Evolutionary conservation across 1,140 invertebrate genomes (phyloP).

Genomic region (Anastrepha ludens): DNA sequence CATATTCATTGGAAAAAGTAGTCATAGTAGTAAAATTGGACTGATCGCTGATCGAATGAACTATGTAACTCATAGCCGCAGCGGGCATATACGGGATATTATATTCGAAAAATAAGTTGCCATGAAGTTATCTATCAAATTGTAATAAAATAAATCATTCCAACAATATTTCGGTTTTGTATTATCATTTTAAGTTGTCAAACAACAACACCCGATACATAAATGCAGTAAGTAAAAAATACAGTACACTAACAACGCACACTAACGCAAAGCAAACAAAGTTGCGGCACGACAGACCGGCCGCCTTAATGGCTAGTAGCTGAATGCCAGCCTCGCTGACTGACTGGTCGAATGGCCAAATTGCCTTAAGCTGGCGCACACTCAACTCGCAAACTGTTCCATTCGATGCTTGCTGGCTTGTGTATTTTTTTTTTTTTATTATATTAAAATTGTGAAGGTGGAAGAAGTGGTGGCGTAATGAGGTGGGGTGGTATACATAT

Average conservation of each 20-base stretch:
- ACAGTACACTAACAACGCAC: neutral
- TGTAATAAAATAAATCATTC: no score
- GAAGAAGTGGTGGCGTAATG: neutral
- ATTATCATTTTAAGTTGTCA: no score
- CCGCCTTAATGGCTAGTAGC: neutral
- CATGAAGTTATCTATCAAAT: no score
- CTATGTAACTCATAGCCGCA: no score
- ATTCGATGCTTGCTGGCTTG: neutral
- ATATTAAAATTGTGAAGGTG: neutral
- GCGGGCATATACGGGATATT: no score
- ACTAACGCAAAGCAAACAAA: neutral
- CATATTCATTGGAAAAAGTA: no score
- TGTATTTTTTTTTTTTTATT: neutral
- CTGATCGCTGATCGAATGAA: no score
- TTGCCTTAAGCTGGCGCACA: neutral
- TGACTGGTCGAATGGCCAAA: neutral
- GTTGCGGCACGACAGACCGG: neutral
- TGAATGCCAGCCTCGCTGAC: neutral
- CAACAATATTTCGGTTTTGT: no score
- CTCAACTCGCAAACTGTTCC: neutral
- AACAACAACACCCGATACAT: no score
- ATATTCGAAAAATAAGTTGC: no score
- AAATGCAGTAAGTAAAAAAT: no score
- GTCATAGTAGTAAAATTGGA: no score
- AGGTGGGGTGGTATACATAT: neutral